These are phyloP conservation scores for Cephus pygmeus DNA, from an alignment of 2,888 invertebrate genomes.

Conservation along the genomic window DNA sequence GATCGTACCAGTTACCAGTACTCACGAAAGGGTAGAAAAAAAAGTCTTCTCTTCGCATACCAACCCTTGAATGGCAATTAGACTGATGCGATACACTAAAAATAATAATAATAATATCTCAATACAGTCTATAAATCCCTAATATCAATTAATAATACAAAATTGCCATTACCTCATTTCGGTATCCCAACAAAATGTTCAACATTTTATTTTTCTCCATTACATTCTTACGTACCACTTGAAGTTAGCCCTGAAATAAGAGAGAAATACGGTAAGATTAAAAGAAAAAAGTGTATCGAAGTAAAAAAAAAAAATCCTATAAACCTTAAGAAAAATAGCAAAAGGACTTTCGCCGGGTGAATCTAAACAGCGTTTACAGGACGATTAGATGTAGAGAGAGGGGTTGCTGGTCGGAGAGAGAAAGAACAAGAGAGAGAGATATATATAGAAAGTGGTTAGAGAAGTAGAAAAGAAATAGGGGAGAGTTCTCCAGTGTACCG, in stretches of 20 bases:
- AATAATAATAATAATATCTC: neutral
- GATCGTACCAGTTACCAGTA: neutral
- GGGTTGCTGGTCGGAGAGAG: conserved; percentile 15
- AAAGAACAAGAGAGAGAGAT: conserved; percentile 13
- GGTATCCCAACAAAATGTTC: neutral
- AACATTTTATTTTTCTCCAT: neutral
- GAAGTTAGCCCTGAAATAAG: neutral
- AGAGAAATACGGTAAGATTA: neutral
- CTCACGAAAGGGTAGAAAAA: neutral
- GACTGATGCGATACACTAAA: neutral
- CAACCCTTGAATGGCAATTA: neutral
- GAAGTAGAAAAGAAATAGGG: conserved; percentile 5
- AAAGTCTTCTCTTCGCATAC: neutral
- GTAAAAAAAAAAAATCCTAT: neutral
- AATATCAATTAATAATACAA: neutral
- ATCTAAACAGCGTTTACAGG: conserved; percentile 42
- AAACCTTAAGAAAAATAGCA: neutral
- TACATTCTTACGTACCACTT: neutral
- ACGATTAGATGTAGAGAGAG: conserved; percentile 41
- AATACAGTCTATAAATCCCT: neutral
- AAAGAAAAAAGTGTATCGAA: neutral
- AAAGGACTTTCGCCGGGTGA: conserved; percentile 8
- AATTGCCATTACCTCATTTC: neutral
- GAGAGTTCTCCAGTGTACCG: conserved; percentile 2
- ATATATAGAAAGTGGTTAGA: neutral